Percentiles rank a stretch among this genome's conserved stretches.
These are phyloP conservation scores for Tor tambroides DNA, from an alignment of 2,113 vertebrate genomes.

Conservation along the genomic window DNA sequence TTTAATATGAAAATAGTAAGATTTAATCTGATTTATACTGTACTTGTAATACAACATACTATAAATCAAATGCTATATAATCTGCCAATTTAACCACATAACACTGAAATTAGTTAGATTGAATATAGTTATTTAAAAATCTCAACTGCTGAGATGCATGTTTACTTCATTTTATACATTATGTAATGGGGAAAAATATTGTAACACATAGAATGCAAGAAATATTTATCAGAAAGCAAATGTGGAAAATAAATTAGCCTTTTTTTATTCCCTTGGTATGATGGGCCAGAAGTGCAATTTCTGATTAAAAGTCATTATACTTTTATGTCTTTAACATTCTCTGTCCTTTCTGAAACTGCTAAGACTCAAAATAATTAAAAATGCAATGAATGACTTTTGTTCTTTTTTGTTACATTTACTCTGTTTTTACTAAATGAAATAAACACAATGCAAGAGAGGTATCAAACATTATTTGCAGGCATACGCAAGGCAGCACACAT, in stretches of 20 bases:
- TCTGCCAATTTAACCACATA: slow-evolving; percentile 21
- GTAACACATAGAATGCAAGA: slow-evolving; percentile 63
- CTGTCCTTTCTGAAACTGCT: slow-evolving; percentile 60
- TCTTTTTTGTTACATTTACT: neutral
- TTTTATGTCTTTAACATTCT: slow-evolving; percentile 55
- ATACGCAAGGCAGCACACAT: neutral
- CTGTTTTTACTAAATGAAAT: neutral
- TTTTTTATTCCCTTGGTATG: slow-evolving; percentile 65
- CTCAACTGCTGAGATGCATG: slow-evolving; percentile 63
- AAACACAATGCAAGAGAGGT: neutral
- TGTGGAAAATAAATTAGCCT: slow-evolving; percentile 28
- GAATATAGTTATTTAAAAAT: slow-evolving; percentile 46
- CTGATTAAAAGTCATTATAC: slow-evolving; percentile 55
- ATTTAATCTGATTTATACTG: slow-evolving; percentile 49
- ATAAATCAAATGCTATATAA: slow-evolving; percentile 19
- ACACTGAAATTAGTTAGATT: neutral
- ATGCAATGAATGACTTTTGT: neutral
- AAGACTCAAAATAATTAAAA: slow-evolving; percentile 19
- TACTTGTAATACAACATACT: neutral
- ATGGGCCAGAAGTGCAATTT: slow-evolving; percentile 72
- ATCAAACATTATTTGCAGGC: neutral
- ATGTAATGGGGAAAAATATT: slow-evolving; percentile 59
- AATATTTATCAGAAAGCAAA: slow-evolving; percentile 36
- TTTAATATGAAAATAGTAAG: neutral
- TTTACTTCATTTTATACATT: slow-evolving; percentile 66